phyloP scores from a whole-genome alignment of 2,113 vertebrate genomes.

The Sinocyclocheilus grahami region DNA sequence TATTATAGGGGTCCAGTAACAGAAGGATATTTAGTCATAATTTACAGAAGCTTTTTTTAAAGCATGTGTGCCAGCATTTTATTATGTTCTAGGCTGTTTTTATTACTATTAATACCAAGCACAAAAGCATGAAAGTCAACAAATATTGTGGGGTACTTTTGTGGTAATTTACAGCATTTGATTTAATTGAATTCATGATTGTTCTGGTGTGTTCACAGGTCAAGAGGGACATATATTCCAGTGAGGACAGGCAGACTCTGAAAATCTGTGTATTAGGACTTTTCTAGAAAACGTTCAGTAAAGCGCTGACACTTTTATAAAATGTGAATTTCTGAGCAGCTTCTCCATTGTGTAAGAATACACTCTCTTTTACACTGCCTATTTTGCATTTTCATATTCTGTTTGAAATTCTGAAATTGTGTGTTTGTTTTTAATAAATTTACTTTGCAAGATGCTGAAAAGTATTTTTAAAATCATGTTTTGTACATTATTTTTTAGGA shows the following conservation, averaged over 20 bases:
- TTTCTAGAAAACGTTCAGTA: conserved; percentile 14
- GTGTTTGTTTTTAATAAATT: background rate
- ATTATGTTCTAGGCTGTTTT: background rate
- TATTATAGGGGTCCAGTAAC: conserved; percentile 1
- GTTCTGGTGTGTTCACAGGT: conserved; percentile 49
- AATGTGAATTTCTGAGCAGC: conserved; percentile 27
- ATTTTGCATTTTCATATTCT: background rate
- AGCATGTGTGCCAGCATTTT: background rate
- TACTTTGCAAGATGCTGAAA: background rate
- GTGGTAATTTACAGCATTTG: background rate
- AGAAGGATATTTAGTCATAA: background rate
- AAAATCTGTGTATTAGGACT: conserved; percentile 37
- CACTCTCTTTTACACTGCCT: conserved; percentile 33
- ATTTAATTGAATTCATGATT: background rate
- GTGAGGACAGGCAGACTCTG: conserved; percentile 37
- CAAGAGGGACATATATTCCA: conserved; percentile 50
- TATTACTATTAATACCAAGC: background rate
- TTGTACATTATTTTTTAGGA: background rate
- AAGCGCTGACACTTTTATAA: conserved; percentile 22
- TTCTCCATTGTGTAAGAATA: background rate
- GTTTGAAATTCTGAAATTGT: conserved; percentile 12
- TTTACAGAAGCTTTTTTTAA: conserved; percentile 1
- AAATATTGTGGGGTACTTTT: background rate
- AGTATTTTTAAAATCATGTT: conserved; percentile 10
- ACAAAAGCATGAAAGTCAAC: background rate